phyloP scores from a whole-genome alignment of 2,113 vertebrate species.

The Bujurquina vittata region DNA sequence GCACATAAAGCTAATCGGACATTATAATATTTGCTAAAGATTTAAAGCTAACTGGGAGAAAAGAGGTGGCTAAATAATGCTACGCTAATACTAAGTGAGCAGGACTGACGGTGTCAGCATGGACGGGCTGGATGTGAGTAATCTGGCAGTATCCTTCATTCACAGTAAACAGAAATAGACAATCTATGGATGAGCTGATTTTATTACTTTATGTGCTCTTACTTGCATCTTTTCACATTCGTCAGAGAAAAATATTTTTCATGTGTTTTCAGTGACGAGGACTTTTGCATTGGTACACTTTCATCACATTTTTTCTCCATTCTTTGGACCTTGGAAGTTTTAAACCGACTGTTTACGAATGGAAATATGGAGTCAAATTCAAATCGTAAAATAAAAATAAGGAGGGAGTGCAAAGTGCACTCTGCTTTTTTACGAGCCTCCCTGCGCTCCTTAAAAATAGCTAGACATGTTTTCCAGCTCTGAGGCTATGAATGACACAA shows the following conservation, averaged over 20 bases:
- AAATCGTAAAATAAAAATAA: neutral
- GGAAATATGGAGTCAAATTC: slow-evolving; percentile 8
- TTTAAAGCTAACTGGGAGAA: neutral
- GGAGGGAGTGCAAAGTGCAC: slow-evolving; percentile 28
- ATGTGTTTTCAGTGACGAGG: accelerated
- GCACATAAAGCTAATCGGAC: neutral
- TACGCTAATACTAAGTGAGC: neutral
- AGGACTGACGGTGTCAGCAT: neutral
- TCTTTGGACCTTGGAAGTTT: neutral
- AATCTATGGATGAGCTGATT: neutral
- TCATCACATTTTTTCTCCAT: neutral
- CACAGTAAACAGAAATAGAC: neutral
- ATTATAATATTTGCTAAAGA: neutral
- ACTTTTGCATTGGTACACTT: neutral
- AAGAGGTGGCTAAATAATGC: neutral
- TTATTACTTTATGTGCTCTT: neutral
- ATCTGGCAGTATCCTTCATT: neutral
- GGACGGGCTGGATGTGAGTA: neutral
- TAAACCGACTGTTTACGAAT: neutral
- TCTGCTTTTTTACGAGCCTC: slow-evolving; percentile 8
- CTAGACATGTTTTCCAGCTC: slow-evolving; percentile 45
- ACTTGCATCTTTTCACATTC: neutral
- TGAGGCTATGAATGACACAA: slow-evolving; percentile 58
- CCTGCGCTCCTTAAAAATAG: slow-evolving; percentile 31
- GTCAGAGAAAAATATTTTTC: neutral